phyloP scores from a whole-genome alignment of 2,797 vertebrate species.

The Neopelma chrysocephalum region DNA sequence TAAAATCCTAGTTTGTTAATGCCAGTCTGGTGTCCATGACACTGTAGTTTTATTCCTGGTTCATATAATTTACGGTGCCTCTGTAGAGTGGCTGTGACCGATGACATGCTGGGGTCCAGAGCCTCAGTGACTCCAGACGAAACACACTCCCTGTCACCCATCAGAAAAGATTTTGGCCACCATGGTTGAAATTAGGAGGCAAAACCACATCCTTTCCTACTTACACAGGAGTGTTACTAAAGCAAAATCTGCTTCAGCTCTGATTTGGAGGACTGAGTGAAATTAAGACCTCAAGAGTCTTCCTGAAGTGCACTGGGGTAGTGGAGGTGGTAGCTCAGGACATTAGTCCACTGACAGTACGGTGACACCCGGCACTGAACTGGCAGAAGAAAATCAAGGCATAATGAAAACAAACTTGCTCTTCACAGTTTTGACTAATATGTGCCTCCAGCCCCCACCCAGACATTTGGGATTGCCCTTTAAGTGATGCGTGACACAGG shows the following conservation, averaged over 20 bases:
- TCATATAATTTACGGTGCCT: background rate
- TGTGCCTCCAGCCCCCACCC: accelerated
- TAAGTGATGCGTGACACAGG: background rate
- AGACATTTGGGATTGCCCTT: background rate
- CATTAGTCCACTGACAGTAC: background rate
- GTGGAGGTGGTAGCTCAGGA: background rate
- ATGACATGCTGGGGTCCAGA: accelerated
- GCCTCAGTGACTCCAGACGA: background rate
- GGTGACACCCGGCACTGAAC: background rate
- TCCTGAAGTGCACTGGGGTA: accelerated
- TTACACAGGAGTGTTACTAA: background rate
- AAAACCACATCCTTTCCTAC: background rate
- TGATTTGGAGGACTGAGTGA: background rate
- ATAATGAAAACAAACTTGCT: background rate
- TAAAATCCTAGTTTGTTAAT: background rate
- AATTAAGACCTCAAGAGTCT: background rate
- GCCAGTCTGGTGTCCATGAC: background rate
- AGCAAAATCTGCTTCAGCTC: background rate
- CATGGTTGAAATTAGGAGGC: background rate
- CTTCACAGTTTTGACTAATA: background rate
- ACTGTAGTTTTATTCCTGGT: background rate
- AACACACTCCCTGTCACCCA: background rate
- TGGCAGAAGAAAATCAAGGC: background rate
- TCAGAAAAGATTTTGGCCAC: background rate
- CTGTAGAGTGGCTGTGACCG: background rate